Evolutionary conservation across 1,140 invertebrate species (phyloP).

Genomic region (Drosophila nigrodunni): DNA sequence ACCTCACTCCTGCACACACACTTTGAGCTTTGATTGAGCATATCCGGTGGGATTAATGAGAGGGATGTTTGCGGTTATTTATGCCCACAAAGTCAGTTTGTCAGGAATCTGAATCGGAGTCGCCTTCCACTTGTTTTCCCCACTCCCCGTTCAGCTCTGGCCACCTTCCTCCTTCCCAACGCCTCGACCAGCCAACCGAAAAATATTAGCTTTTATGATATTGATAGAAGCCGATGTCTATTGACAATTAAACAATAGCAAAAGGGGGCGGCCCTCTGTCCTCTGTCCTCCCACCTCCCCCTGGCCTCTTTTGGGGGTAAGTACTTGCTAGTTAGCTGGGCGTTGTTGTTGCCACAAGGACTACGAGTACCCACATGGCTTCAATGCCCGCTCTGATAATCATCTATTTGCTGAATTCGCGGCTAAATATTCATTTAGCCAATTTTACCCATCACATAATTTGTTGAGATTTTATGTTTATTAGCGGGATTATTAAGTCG

Average conservation of each 20-base stretch:
- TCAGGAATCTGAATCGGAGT: constrained; percentile 40
- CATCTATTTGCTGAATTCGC: constrained; percentile 48
- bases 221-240: constrained; percentile 84
- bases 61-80: constrained; percentile 66
- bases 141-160: not conserved
- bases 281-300: constrained; percentile 11
- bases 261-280: not conserved
- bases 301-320: constrained; percentile 43
- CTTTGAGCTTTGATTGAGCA: constrained; percentile 84
- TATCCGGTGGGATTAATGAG: constrained; percentile 83
- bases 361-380: constrained; percentile 1
- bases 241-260: constrained; percentile 84
- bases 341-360: constrained; percentile 56
- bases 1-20: constrained; percentile 56
- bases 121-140: not conserved
- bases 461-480: constrained; percentile 63
- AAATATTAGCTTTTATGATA: constrained; percentile 84
- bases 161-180: not conserved
- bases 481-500: constrained; percentile 72
- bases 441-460: constrained; percentile 26
- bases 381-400: constrained; percentile 40
- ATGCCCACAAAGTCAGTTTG: constrained; percentile 56
- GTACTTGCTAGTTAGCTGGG: constrained; percentile 50
- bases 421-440: constrained; percentile 61
- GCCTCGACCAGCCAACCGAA: constrained; percentile 75